These are phyloP conservation scores for Ennomos fuscantarius DNA, from an alignment of 2,888 invertebrate genomes.

Conservation along the genomic window DNA sequence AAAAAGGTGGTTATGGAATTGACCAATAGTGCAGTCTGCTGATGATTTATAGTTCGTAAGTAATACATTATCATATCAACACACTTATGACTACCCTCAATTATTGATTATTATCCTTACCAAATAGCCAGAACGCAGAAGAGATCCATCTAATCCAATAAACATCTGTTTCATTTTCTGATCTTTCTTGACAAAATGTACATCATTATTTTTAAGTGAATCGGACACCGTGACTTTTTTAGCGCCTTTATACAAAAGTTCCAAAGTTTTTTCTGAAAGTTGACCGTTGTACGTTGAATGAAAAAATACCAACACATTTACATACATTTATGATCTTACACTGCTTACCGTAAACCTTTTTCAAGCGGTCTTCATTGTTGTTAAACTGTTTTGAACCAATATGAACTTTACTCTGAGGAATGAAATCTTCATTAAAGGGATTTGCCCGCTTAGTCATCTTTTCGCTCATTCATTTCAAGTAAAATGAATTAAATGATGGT, in stretches of 20 bases:
- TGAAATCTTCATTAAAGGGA: conserved; percentile 71
- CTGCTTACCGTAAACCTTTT: conserved; percentile 71
- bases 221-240: conserved; percentile 53
- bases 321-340: no score
- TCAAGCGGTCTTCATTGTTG: conserved; percentile 70
- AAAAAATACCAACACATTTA: no score
- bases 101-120: conserved; percentile 47
- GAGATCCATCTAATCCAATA: conserved; percentile 67
- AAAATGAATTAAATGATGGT: no score
- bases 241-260: conserved; percentile 69
- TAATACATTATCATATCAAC: no score
- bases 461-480: no score
- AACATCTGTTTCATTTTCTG: conserved; percentile 72
- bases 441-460: conserved; percentile 78
- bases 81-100: no score
- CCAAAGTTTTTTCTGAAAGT: conserved; percentile 70
- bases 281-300: no score
- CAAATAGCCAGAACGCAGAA: conserved; percentile 60
- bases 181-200: conserved; percentile 49
- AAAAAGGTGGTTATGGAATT: no score
- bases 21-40: no score
- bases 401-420: conserved; percentile 76
- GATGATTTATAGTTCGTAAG: no score
- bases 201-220: conserved; percentile 30
- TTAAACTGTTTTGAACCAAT: conserved; percentile 74